Evolutionary conservation across 2,113 vertebrate species (phyloP).

Genomic region (Cygnus buccinator): DNA sequence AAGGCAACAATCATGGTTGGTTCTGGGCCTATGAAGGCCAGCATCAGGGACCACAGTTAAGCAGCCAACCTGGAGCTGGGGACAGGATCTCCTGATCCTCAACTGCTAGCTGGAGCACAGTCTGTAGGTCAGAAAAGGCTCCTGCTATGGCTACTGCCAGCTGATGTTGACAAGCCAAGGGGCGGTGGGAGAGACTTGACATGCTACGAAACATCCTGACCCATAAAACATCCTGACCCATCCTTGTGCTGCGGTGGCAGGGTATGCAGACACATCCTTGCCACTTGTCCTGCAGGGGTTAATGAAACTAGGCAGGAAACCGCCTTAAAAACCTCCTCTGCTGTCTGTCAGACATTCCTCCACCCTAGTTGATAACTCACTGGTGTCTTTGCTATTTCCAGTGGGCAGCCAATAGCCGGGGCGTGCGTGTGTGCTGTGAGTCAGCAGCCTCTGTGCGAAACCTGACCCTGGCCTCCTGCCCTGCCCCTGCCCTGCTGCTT

Average conservation of each 20-base stretch:
- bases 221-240: neutral
- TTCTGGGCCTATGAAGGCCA: neutral
- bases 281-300: neutral
- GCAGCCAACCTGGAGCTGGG: neutral
- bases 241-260: neutral
- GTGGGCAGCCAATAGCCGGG: neutral
- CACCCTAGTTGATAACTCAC: conserved; percentile 1
- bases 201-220: neutral
- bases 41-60: neutral
- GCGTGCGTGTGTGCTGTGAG: neutral
- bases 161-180: neutral
- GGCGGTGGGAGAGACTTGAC: neutral
- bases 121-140: neutral
- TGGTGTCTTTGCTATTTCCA: neutral
- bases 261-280: neutral
- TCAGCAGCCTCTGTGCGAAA: neutral
- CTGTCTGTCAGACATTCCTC: neutral
- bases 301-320: neutral
- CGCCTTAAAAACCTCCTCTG: neutral
- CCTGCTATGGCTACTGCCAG: neutral
- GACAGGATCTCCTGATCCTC: neutral
- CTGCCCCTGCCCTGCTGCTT: neutral
- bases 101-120: neutral
- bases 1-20: neutral
- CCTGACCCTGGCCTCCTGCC: neutral